Evolutionary conservation across 2,797 vertebrate genomes (phyloP), one percentile per base, ranked within the genome.

Genomic region (Oceanodroma leucorhoa): DNA sequence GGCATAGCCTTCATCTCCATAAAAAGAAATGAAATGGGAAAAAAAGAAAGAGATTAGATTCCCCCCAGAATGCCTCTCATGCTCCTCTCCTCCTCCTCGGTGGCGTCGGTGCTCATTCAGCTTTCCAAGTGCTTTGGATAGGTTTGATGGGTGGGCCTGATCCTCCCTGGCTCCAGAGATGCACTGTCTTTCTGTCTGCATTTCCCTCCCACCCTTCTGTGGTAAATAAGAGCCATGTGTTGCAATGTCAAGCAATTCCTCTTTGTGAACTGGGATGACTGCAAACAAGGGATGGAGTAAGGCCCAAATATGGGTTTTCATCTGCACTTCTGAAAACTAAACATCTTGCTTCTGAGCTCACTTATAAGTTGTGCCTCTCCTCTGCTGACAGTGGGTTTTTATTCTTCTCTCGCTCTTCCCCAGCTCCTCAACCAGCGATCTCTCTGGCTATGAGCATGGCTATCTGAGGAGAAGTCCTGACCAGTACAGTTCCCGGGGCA

Each of bases 401-500:
- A 77, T 67, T 90, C 72, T 96, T 91, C 82, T 96, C 65, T 83
- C n/a, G 7, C 90, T 89, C 92, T 86, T 87, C 92, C 94, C 32
- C 95, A 99, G 99, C 96, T 98, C 98, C 66, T 99, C 99, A 3
- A 98, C 99, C 62, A 99, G 98, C 4, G 98, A 99, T 96, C 98
- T 99, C 86, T 99, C 98, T 4, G 98, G 95, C 24, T 99, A 99
- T 3, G 98, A 99, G 87, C 98, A 99, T 79, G 98, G 98, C 83
- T 99, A 97, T 94, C 97, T 99, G 97, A 99, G 99, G 97, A 99
- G 98, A 95, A 99, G 99, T 94, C 99, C 99, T 1, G 99, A 99
- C 92, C 99, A 98, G 93, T 99, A 99, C 98, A 99, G 99, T 95
- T 99, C 99, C 15, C 98, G 98, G 77, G 99, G 99, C 75, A 99